Evolutionary conservation across 2,797 vertebrate genomes (phyloP).

Genomic region (Phylloscopus collybita): DNA sequence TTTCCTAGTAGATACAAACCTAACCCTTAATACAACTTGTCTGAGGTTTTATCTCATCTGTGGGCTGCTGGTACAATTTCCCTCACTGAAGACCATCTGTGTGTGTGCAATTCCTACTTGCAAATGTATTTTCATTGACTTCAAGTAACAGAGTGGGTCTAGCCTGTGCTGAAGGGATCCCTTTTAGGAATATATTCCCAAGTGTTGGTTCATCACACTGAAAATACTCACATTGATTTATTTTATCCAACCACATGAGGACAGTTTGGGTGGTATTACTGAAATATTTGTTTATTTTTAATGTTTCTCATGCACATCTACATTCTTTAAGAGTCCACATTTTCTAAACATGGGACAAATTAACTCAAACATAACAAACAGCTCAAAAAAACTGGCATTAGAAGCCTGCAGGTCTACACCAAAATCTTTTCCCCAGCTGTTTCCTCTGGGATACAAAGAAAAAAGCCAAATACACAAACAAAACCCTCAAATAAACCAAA

Average conservation of each 20-base stretch:
- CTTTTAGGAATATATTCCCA: neutral
- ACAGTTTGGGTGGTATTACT: conserved; percentile 35
- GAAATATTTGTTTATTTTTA: conserved; percentile 48
- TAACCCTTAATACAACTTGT: neutral
- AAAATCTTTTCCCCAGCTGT: conserved; percentile 50
- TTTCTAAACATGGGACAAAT: conserved; percentile 43
- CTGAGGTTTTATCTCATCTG: neutral
- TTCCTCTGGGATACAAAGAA: conserved; percentile 42
- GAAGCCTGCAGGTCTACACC: conserved; percentile 6
- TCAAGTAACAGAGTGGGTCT: neutral
- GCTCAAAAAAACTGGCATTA: conserved; percentile 14
- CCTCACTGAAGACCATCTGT: neutral
- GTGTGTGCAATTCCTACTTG: neutral
- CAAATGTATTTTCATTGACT: neutral
- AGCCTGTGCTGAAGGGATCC: neutral
- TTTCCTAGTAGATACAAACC: neutral
- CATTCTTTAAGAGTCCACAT: neutral
- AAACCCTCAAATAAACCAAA: conserved; percentile 43
- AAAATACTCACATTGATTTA: neutral
- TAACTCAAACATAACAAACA: conserved; percentile 44
- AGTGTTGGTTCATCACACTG: neutral
- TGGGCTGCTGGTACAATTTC: neutral
- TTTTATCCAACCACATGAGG: neutral
- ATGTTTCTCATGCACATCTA: conserved; percentile 31
- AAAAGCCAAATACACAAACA: conserved; percentile 8